phyloP scores from a whole-genome alignment of 1,140 invertebrate species.

The Neoseiulus cucumeris region DNA sequence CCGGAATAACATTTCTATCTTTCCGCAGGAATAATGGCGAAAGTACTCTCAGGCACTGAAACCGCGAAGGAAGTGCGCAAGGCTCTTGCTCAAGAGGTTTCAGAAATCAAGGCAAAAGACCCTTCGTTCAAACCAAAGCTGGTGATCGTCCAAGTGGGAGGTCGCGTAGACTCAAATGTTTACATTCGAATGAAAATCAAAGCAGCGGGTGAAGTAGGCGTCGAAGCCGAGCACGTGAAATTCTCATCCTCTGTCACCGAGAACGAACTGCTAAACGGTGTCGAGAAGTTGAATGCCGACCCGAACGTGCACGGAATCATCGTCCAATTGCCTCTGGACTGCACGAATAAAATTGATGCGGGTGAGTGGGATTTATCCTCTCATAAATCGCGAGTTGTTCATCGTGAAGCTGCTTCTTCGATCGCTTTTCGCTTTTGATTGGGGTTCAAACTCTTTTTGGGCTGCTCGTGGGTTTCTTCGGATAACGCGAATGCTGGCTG shows the following conservation, averaged over 20 bases:
- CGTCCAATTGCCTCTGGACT: slow-evolving; percentile 35
- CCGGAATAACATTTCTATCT: not conserved
- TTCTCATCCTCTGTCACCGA: slow-evolving; percentile 63
- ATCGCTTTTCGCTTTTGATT: too few relatives aligned
- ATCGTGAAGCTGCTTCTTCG: too few relatives aligned
- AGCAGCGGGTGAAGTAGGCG: slow-evolving; percentile 73
- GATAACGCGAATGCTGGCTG: too few relatives aligned
- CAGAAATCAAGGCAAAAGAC: not conserved
- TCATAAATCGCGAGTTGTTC: too few relatives aligned
- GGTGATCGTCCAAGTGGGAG: slow-evolving; percentile 46
- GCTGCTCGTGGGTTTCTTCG: too few relatives aligned
- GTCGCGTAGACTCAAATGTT: slow-evolving; percentile 92
- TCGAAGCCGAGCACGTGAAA: slow-evolving; percentile 55
- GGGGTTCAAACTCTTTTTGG: too few relatives aligned
- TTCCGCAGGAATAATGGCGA: not conserved
- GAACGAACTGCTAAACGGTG: slow-evolving; percentile 46
- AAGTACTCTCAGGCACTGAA: not conserved
- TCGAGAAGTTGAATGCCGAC: slow-evolving; percentile 61
- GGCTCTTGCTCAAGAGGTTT: slow-evolving; percentile 11
- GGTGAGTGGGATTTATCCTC: not conserved
- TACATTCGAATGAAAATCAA: slow-evolving; percentile 95
- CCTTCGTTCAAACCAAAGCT: slow-evolving; percentile 11
- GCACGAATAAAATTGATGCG: not conserved
- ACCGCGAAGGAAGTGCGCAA: not conserved
- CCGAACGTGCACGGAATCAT: slow-evolving; percentile 79